Base-by-base conservation (phyloP, 2,113 vertebrate genomes). In the Aleadryas rufinucha region DNA sequence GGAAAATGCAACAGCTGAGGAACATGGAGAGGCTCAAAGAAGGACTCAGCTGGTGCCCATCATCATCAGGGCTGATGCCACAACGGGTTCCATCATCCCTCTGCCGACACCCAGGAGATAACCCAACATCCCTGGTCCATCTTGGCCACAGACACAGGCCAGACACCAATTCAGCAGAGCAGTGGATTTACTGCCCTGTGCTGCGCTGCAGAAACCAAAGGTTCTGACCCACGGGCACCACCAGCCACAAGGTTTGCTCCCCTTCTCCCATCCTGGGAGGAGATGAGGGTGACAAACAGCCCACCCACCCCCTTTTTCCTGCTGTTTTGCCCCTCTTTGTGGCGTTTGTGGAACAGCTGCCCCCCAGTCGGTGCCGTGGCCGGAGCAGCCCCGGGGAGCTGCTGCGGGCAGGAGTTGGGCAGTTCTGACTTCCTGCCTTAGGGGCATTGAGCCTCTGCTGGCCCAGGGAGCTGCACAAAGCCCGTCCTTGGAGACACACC, bases 391-490 rank as follows among this genome's bases (percentile, higher is more conserved):
- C 18, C 11, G 6, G 22, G 2, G 27, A 63, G 84, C 41, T 50
- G 57, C 83, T 47, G 59, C 5, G 2, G 92, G 92, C 87, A 91
- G 87, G 64, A 95, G 77, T 4, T 53, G 81, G 90, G 84, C 94
- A 90, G 82, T 39, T 71, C 16, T 93, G 94, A 45, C 93, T 89
- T 84, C 78, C 79, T 91, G 87, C 61, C 72, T 50, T 10, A 1
- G 37, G 83, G 86, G n/a, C 61, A 75, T 1, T 7, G 52, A 60
- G 39, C 75, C 82, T 31, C 78, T 79, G 93, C 87, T 33, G 79
- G 57, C 82, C 28, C 69, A 9, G 19, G 22, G 64, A 31, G 42
- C 6, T 6, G 57, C 83, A 89, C 63, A 80, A 79, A 82, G 89
- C 6, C 1, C 33, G 47, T 54, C 77, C 84, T 88, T 94, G 93